phyloP scores from a whole-genome alignment of 2,113 vertebrate genomes.

The Etheostoma spectabile region DNA sequence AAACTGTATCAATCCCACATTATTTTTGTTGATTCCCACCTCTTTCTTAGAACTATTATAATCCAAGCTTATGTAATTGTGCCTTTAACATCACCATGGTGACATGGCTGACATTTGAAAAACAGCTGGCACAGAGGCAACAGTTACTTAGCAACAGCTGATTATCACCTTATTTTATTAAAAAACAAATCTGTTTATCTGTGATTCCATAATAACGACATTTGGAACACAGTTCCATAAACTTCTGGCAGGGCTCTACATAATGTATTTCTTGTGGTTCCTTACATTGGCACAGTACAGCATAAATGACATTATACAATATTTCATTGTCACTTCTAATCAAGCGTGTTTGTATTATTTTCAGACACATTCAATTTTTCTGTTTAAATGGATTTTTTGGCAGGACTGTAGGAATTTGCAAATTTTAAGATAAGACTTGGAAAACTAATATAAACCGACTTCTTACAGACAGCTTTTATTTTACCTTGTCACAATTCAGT shows the following conservation, averaged over 20 bases:
- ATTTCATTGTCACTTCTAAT: background rate
- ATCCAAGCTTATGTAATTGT: slow-evolving; percentile 18
- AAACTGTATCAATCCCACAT: fast-evolving
- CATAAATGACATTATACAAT: background rate
- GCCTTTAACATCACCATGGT: slow-evolving; percentile 58
- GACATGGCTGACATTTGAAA: slow-evolving; percentile 53
- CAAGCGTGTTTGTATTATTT: background rate
- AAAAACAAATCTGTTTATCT: slow-evolving; percentile 5
- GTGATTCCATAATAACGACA: slow-evolving; percentile 13
- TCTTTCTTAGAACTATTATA: background rate
- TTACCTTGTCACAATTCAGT: too few species aligned
- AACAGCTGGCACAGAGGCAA: slow-evolving; percentile 46
- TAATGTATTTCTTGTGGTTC: background rate
- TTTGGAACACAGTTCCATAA: background rate
- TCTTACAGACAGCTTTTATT: too few species aligned
- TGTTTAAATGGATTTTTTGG: too few species aligned
- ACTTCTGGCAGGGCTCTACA: background rate
- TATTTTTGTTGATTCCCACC: background rate
- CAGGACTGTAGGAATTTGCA: too few species aligned
- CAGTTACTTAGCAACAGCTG: slow-evolving; percentile 72
- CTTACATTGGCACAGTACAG: background rate
- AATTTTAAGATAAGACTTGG: too few species aligned
- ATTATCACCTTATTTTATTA: slow-evolving; percentile 31
- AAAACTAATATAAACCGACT: too few species aligned
- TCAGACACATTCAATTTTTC: background rate